Conservation (phyloP, 2,113 vertebrate genomes). For the Shinisaurus crocodilurus region DNA sequence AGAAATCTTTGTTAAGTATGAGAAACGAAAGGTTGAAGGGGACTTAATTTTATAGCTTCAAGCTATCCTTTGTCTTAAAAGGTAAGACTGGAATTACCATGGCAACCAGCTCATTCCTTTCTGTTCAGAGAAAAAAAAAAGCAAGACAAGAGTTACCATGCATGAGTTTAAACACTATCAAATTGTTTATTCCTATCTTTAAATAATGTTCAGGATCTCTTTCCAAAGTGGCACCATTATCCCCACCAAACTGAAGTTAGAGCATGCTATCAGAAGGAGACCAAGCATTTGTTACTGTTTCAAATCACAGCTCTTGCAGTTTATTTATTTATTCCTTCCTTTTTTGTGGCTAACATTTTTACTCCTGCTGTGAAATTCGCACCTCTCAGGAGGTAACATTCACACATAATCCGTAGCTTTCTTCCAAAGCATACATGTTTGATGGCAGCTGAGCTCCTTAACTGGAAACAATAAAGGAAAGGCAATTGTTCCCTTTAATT, state of each 20-base stretch:
- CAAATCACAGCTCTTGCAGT: slow-evolving; percentile 60
- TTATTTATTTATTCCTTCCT: background rate
- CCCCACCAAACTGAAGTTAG: slow-evolving; percentile 54
- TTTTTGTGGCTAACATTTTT: slow-evolving; percentile 59
- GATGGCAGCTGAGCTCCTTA: slow-evolving; percentile 66
- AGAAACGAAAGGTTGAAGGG: slow-evolving; percentile 65
- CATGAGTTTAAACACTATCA: slow-evolving; percentile 69
- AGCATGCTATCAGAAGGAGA: slow-evolving; percentile 63
- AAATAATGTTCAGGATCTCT: slow-evolving; percentile 66
- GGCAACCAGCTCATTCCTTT: slow-evolving; percentile 67
- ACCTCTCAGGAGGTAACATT: slow-evolving; percentile 71
- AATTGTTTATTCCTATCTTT: slow-evolving; percentile 68
- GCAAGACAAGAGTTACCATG: slow-evolving; percentile 22
- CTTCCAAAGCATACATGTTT: slow-evolving; percentile 55
- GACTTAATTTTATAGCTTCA: slow-evolving; percentile 69
- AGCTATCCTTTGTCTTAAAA: slow-evolving; percentile 77
- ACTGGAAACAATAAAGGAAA: slow-evolving; percentile 67
- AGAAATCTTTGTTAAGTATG: slow-evolving; percentile 44
- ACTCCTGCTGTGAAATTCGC: slow-evolving; percentile 71
- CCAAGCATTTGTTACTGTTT: slow-evolving; percentile 65
- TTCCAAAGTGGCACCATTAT: slow-evolving; percentile 57
- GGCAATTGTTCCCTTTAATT: slow-evolving; percentile 66
- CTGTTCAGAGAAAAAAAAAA: slow-evolving; percentile 58
- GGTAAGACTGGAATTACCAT: slow-evolving; percentile 76
- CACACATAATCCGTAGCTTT: slow-evolving; percentile 56